A percentile compares a stretch with the other conserved stretches of the same genome.
Conservation (phyloP, 1,140 invertebrate species). For the Pseudomyrmex sp. region DNA sequence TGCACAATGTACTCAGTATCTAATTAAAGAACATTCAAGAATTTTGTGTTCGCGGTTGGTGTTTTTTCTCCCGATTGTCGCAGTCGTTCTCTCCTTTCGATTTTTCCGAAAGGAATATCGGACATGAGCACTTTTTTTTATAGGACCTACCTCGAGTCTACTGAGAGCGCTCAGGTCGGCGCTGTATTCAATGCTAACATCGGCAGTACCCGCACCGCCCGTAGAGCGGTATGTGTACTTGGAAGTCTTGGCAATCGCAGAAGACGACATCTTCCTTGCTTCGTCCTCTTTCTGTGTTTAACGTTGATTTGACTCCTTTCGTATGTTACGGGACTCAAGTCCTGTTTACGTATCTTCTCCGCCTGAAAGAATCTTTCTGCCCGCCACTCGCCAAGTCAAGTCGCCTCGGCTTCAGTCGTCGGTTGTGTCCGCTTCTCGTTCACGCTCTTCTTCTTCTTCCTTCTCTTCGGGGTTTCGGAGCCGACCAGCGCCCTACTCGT, state of each 20-base stretch:
- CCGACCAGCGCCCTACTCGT: slow-evolving; percentile 85
- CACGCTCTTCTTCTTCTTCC: slow-evolving; percentile 62
- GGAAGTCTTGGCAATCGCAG: slow-evolving; percentile 92
- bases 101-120: neutral
- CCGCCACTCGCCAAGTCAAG: slow-evolving; percentile 30
- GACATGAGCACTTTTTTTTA: neutral
- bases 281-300: slow-evolving; percentile 55
- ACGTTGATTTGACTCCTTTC: slow-evolving; percentile 23
- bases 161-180: slow-evolving; percentile 96
- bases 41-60: neutral
- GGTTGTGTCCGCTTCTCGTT: slow-evolving; percentile 28
- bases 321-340: slow-evolving; percentile 41
- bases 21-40: neutral
- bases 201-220: slow-evolving; percentile 91
- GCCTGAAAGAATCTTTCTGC: slow-evolving; percentile 34
- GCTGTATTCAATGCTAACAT: slow-evolving; percentile 97
- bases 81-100: slow-evolving; percentile 37
- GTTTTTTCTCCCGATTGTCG: neutral
- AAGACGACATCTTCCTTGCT: slow-evolving; percentile 86
- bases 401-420: slow-evolving; percentile 54
- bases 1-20: too few species aligned
- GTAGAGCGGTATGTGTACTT: slow-evolving; percentile 95
- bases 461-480: slow-evolving; percentile 81
- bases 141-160: slow-evolving; percentile 93
- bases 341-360: slow-evolving; percentile 39